Evolutionary conservation across 2,888 invertebrate genomes (phyloP), one percentile per base, ranked within the genome.

Genomic region (Cephus sareptanus): DNA sequence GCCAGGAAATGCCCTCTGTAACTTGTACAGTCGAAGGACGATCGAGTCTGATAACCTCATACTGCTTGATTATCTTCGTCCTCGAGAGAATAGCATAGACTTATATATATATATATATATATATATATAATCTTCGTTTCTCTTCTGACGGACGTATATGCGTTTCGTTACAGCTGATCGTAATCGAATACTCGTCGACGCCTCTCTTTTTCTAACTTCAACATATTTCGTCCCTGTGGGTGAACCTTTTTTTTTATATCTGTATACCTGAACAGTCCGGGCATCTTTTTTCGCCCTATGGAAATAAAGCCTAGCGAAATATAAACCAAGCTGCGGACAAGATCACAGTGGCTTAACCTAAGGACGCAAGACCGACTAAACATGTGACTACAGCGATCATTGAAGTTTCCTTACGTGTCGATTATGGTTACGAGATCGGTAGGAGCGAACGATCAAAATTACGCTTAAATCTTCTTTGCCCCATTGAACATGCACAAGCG

Each of bases 381-480:
- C 15, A 4, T 0, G 15, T 23, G 15, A 40, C 40, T 40, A 23
- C 23, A 56, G 23, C 6, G 56, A 56, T 9, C 56, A 23, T 56
- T 56, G 56, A 56, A 56, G 23, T 56, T 56, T 56, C 56, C 2
- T 56, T 9, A 9, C 23, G 56, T 56, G 23, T 23, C 56, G 56
- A 56, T 56, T 56, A 56, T 23, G 56, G 23, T 6, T 23, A 56
- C 23, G 23, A 23, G 56, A 56, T 23, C 56, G 56, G 23, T 2
- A 23, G 56, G 56, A 56, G 23, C 56, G 2, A 23, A 23, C 75
- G 34, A 69, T 79, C 76, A 75, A 79, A 81, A 80, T 80, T 79
- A 75, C 71, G 74, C 78, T 77, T 75, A 71, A 81, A 81, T 76
- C 79, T 77, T 79, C 77, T 75, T 79, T 77, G 78, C 76, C 74